These are phyloP conservation scores for Catocala nupta DNA, from an alignment of 2,888 invertebrate species.

Conservation along the genomic window DNA sequence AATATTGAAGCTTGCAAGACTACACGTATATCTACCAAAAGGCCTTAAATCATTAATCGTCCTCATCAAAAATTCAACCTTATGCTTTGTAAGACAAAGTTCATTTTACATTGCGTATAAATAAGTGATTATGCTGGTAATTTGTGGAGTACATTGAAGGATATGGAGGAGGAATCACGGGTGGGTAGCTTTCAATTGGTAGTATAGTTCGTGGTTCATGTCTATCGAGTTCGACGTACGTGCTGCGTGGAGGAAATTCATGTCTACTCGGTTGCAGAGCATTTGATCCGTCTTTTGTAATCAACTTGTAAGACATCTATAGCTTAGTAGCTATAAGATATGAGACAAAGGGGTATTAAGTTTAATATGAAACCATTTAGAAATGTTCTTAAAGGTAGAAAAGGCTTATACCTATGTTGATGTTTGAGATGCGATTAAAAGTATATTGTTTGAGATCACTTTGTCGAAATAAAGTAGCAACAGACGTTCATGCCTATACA, in stretches of 20 bases:
- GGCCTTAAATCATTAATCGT: slow-evolving; percentile 32
- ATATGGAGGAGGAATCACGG: slow-evolving; percentile 69
- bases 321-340: background rate
- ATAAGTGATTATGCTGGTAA: slow-evolving; percentile 53
- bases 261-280: slow-evolving; percentile 19
- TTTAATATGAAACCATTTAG: too few species aligned
- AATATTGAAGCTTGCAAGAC: slow-evolving; percentile 61
- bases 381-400: background rate
- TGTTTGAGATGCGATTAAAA: too few species aligned
- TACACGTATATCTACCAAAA: slow-evolving; percentile 36
- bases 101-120: slow-evolving; percentile 34
- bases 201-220: slow-evolving; percentile 70
- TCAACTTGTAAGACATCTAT: slow-evolving; percentile 24
- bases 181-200: slow-evolving; percentile 76
- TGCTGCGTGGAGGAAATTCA: slow-evolving; percentile 28
- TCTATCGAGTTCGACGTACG: slow-evolving; percentile 61
- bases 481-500: too few species aligned
- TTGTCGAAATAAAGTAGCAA: too few species aligned
- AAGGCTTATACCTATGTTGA: background rate
- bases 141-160: slow-evolving; percentile 41
- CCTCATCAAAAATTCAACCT: slow-evolving; percentile 41
- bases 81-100: slow-evolving; percentile 25
- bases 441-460: too few species aligned
- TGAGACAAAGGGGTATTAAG: background rate
- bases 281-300: slow-evolving; percentile 26